Conservation (phyloP, 2,888 invertebrate genomes). For the Tachina lurida region DNA sequence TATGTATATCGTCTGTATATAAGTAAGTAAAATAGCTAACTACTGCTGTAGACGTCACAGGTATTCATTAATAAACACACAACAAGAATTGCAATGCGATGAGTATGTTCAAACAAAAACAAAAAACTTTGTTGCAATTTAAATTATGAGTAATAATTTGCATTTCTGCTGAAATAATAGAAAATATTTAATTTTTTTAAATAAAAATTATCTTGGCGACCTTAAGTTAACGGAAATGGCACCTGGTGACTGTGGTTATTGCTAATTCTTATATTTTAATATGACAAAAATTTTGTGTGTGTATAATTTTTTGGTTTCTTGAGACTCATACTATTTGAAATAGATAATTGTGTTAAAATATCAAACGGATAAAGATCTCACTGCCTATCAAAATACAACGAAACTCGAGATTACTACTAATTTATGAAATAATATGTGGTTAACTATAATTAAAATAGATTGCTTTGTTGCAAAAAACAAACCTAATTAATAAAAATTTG, state of each 20-base stretch:
- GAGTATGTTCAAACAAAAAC: not conserved
- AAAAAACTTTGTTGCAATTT: slow-evolving; percentile 39
- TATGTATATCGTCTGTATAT: not conserved
- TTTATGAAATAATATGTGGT: not conserved
- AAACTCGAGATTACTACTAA: not conserved
- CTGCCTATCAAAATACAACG: not conserved
- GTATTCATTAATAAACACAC: not conserved
- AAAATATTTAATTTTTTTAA: slow-evolving; percentile 13
- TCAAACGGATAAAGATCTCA: not conserved
- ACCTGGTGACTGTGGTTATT: slow-evolving; percentile 54
- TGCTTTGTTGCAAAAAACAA: too few species aligned
- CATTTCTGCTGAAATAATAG: slow-evolving; percentile 15
- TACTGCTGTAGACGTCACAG: slow-evolving; percentile 28
- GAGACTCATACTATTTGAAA: slow-evolving; percentile 9
- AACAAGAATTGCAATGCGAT: not conserved
- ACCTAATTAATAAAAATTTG: too few species aligned
- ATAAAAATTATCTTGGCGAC: slow-evolving; percentile 28
- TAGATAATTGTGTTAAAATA: slow-evolving; percentile 17
- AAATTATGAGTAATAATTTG: slow-evolving; percentile 41
- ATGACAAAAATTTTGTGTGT: slow-evolving; percentile 9
- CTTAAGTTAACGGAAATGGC: slow-evolving; percentile 55
- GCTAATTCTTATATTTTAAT: not conserved
- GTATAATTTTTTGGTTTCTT: not conserved
- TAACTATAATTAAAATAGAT: too few species aligned
- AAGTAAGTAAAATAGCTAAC: not conserved